A percentile compares a stretch with the other conserved stretches of the same genome.
These are phyloP conservation scores for Eptesicus fuscus DNA, from an alignment of 2,113 vertebrate species.

Conservation along the genomic window DNA sequence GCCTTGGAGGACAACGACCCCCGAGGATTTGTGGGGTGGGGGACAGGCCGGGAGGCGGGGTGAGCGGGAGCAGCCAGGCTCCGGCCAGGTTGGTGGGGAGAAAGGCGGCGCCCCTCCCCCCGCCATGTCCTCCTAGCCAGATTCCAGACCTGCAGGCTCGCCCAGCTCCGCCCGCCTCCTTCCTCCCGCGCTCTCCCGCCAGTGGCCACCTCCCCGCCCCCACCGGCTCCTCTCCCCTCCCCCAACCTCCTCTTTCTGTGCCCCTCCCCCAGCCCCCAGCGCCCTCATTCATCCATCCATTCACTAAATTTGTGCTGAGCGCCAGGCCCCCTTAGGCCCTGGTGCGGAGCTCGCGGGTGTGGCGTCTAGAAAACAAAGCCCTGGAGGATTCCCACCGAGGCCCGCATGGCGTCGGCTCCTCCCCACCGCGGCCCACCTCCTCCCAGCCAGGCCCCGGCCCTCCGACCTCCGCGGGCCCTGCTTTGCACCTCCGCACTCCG, in stretches of 20 bases:
- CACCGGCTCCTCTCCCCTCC: background rate
- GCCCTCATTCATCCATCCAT: conserved; percentile 41
- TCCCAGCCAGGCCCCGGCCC: background rate
- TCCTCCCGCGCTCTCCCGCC: background rate
- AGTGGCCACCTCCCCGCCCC: background rate
- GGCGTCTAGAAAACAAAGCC: conserved; percentile 9
- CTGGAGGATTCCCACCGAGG: background rate
- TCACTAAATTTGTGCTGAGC: background rate
- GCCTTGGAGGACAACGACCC: background rate
- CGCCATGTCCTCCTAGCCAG: background rate
- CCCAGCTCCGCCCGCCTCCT: background rate
- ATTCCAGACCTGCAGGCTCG: background rate
- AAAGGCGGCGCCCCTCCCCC: background rate
- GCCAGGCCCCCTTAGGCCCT: background rate
- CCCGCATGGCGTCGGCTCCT: background rate
- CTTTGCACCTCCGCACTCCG: background rate
- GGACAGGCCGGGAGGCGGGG: background rate
- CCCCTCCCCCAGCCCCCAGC: conserved; percentile 1
- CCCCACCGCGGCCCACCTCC: background rate
- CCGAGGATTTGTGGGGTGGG: background rate
- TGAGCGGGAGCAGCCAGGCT: background rate
- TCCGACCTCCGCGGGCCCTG: background rate
- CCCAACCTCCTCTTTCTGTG: background rate
- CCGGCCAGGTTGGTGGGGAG: background rate
- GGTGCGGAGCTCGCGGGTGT: background rate